phyloP scores from a whole-genome alignment of 2,113 vertebrate species.

The Urocitellus parryii region DNA sequence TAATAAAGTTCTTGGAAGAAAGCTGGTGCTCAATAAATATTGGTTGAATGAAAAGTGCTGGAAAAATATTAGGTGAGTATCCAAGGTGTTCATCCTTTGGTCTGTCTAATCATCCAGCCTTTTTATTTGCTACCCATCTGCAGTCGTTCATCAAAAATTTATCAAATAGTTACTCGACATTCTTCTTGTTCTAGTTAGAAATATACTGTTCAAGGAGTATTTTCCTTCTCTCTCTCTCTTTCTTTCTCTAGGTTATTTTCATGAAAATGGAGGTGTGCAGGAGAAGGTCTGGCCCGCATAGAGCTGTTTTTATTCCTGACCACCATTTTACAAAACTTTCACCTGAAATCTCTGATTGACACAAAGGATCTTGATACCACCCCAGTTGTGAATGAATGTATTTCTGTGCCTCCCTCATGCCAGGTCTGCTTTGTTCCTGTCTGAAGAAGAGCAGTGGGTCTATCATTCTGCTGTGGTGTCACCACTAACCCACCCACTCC shows the following conservation, averaged over 20 bases:
- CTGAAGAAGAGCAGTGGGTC: not conserved
- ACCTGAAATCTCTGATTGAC: constrained; percentile 41
- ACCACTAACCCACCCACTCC: too few relatives aligned
- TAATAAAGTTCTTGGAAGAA: not conserved
- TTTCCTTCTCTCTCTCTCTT: too few relatives aligned
- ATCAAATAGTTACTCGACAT: not conserved
- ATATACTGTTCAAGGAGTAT: not conserved
- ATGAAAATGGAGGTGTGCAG: constrained; percentile 69
- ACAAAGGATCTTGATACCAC: not conserved
- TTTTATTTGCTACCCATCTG: too few relatives aligned
- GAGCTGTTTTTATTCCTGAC: constrained; percentile 73
- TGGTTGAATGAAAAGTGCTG: not conserved
- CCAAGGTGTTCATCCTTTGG: not conserved
- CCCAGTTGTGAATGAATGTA: not conserved
- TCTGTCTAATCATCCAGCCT: not conserved
- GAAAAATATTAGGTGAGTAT: not conserved
- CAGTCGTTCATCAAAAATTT: not conserved
- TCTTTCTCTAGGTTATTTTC: not conserved
- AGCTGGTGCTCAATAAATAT: not conserved
- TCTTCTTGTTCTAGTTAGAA: not conserved
- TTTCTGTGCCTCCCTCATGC: too few relatives aligned
- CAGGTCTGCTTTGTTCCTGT: too few relatives aligned
- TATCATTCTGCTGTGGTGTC: not conserved
- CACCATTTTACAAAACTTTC: constrained; percentile 68
- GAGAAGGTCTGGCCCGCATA: constrained; percentile 63